Conservation (phyloP, 2,888 invertebrate species). For the Drosophila mulleri region DNA sequence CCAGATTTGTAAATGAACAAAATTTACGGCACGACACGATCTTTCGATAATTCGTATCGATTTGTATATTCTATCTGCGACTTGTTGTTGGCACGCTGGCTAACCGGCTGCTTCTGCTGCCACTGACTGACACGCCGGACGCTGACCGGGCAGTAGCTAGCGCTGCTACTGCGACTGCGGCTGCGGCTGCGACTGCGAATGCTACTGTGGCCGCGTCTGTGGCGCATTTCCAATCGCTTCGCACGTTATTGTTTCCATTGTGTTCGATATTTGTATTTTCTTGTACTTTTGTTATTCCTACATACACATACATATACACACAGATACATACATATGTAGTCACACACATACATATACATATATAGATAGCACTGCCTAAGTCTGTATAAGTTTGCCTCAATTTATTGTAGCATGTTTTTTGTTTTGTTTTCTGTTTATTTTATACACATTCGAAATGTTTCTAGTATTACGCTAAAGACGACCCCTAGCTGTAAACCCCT, state of each 20-base stretch:
- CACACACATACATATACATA: neutral
- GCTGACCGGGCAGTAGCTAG: slow-evolving; percentile 61
- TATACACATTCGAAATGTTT: slow-evolving; percentile 64
- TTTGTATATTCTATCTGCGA: slow-evolving; percentile 51
- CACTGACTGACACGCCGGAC: slow-evolving; percentile 65
- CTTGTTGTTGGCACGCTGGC: slow-evolving; percentile 68
- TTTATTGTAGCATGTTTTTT: slow-evolving; percentile 70
- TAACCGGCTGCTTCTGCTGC: slow-evolving; percentile 69
- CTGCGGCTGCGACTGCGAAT: slow-evolving; percentile 15
- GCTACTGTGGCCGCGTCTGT: slow-evolving; percentile 40
- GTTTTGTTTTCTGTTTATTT: slow-evolving; percentile 67
- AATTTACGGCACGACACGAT: slow-evolving; percentile 32
- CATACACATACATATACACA: slow-evolving; percentile 31
- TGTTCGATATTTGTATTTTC: slow-evolving; percentile 80
- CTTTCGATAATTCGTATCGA: slow-evolving; percentile 81
- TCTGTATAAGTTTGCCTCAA: slow-evolving; percentile 64
- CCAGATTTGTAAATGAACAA: neutral
- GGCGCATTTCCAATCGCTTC: slow-evolving; percentile 80
- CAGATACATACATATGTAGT: slow-evolving; percentile 15
- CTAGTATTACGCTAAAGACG: slow-evolving; percentile 52
- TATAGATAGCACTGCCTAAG: slow-evolving; percentile 11
- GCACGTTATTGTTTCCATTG: slow-evolving; percentile 81
- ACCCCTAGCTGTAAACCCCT: slow-evolving; percentile 8
- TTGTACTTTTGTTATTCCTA: slow-evolving; percentile 71
- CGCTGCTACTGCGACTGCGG: neutral